Evolutionary conservation across 1,140 invertebrate genomes (phyloP).

Genomic region (Amphibalanus amphitrite): DNA sequence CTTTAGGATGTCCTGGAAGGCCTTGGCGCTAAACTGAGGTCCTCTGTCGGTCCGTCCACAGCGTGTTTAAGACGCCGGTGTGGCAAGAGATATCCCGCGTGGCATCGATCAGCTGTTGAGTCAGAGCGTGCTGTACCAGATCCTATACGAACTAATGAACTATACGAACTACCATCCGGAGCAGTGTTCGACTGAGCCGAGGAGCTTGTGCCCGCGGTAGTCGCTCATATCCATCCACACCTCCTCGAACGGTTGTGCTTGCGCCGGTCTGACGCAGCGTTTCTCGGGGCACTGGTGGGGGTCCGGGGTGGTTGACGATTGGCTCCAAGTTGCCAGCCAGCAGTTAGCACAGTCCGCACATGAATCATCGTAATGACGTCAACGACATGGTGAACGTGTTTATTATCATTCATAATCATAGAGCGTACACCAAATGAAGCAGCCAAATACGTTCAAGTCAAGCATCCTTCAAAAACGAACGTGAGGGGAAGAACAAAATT

Average conservation of each 20-base stretch:
- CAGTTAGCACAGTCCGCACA: too few species aligned
- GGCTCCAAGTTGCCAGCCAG: too few species aligned
- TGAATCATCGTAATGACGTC: too few species aligned
- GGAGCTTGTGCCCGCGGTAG: constrained; percentile 15
- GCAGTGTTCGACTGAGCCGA: constrained; percentile 18
- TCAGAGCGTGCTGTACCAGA: neutral
- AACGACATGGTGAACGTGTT: too few species aligned
- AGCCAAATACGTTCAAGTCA: too few species aligned
- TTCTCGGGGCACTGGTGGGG: too few species aligned
- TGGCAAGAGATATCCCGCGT: neutral
- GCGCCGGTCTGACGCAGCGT: constrained; percentile 15
- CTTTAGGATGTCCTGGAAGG: constrained; percentile 3
- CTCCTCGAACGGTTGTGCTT: constrained; percentile 19
- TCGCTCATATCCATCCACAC: constrained; percentile 18
- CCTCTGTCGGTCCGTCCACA: neutral
- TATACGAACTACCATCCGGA: constrained; percentile 14
- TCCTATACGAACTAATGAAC: too few species aligned
- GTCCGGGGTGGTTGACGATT: too few species aligned
- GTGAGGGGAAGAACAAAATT: too few species aligned
- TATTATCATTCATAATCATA: too few species aligned
- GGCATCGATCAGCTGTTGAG: neutral
- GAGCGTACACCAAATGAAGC: too few species aligned
- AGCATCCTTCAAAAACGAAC: too few species aligned
- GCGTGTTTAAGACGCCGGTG: neutral
- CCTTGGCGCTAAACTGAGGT: neutral